Base-by-base conservation (phyloP, 1,140 invertebrate species). In the Drosophila kepulauana region DNA sequence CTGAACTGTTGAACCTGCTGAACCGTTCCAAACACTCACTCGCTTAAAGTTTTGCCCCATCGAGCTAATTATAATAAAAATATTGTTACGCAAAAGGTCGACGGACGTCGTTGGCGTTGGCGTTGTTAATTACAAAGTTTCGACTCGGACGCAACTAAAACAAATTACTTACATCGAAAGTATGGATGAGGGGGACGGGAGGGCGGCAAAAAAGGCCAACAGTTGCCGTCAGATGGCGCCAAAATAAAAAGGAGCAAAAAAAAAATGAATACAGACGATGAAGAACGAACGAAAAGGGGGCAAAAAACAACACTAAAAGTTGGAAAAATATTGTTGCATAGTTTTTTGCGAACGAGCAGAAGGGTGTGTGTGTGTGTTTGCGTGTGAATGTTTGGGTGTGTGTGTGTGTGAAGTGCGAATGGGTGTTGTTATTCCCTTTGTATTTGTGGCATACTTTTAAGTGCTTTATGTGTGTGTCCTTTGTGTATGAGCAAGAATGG, bases 61-160 rank as follows among this genome's bases (percentile, higher is more conserved):
- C 35, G 20, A 73, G 64, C 71, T 74, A 74, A 74, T 74, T 74
- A 69, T 74, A 62, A 74, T 74, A 57, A 68, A 74, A 74, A 74
- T 74, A 74, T 69, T 74, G 66, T 74, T 74, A 45, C 43, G 43
- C 48, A 62, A 74, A 74, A 52, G 71, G 71, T 74, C 71, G 71
- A 46, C 66, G 69, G 69, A 57, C 61, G 68, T 49, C 51, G 43
- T 6, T 8, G 71, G 69, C 71, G 71, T 54, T 57, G 69, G 56
- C 57, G 71, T 69, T 74, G 71, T 74, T 74, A 68, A 74, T 74
- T 74, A 74, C 65, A 74, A 74, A 74, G 71, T 74, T 74, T 74
- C 48, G 71, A 74, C 65, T 74, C 57, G 71, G 57, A 59, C 71
- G 65, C 71, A 74, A 74, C 71, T 74, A 74, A 56, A 74, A 56